Evolutionary conservation across 2,888 invertebrate genomes (phyloP).

Genomic region (Eilema griseolum): DNA sequence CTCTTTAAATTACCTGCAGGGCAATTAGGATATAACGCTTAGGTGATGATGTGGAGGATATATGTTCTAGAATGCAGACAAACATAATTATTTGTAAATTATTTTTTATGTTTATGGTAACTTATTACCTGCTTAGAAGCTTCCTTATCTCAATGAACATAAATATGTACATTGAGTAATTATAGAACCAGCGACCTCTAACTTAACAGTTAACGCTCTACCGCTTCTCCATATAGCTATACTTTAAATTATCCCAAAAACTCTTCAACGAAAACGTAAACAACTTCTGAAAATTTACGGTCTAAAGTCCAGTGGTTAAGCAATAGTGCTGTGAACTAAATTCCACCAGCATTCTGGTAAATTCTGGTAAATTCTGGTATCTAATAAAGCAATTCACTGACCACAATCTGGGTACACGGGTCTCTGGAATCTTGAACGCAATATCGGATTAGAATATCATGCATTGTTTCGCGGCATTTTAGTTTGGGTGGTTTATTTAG

Average conservation of each 20-base stretch:
- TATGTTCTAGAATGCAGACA: no score
- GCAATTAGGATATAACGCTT: no score
- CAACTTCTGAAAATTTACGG: conserved; percentile 36
- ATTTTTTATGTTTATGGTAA: no score
- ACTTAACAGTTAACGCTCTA: neutral
- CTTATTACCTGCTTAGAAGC: no score
- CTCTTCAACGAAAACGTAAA: conserved; percentile 11
- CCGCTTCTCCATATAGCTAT: neutral
- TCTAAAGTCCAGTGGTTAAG: conserved; percentile 29
- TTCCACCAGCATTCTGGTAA: conserved; percentile 36
- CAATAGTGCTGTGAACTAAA: conserved; percentile 35
- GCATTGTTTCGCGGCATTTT: conserved; percentile 21
- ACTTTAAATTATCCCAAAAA: conserved; percentile 10
- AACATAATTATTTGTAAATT: no score
- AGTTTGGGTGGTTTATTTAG: conserved; percentile 6
- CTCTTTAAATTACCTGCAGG: no score
- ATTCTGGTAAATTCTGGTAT: conserved; percentile 31
- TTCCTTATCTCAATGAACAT: no score
- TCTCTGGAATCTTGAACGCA: conserved; percentile 39
- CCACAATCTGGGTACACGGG: conserved; percentile 44
- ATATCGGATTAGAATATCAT: conserved; percentile 53
- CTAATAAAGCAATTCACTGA: conserved; percentile 45
- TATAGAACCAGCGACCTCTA: neutral
- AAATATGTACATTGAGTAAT: no score
- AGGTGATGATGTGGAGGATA: no score